Evolutionary conservation across 2,797 vertebrate genomes (phyloP), one percentile per base, ranked within the genome.

Genomic region (Danio aesculapii): DNA sequence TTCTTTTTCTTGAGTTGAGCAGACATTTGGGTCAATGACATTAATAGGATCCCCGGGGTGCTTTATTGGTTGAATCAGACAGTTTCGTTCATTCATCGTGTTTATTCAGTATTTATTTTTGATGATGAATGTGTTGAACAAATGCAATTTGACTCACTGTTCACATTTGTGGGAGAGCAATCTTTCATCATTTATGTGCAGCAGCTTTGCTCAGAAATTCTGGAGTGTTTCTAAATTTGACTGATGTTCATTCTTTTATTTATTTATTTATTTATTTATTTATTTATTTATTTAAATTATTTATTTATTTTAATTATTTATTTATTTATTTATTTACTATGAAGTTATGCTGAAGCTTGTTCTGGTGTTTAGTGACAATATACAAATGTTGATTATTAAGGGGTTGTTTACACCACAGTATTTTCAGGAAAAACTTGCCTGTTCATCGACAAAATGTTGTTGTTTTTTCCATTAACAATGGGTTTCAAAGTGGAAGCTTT

Each of bases 91-190:
- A 53, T 30, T 77, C 50, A n/a, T 43, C 8, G 57, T 53, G 30
- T 53, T 53, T 53, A 71, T 82, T 72, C 14, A 76, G 69, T 77
- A 66, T 12, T 7, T 55, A 53, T 77, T 77, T 71, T 58, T 64
- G 57, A 8, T 55, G n/a, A 77, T 55, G 39, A 63, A 69, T 47
- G 8, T 11, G 52, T n/a, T 47, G 39, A 50, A 43, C 49, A 66
- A 52, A 52, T 11, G 44, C 41, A 81, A 75, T 69, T 62, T 53
- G 53, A 41, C 57, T 2, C 12, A 3, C 12, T 16, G 50, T 47
- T 21, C 13, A 16, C 4, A 8, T 58, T 47, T 13, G 12, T 17
- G 12, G 3, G 43, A 17, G 8, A 11, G 44, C 41, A 68, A 68
- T 12, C 47, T 75, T 79, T 73, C 19, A 39, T 64, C 66, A 53